phyloP scores from a whole-genome alignment of 92 coral and sea anemone genomes.

The Epizoanthus stellaris region DNA sequence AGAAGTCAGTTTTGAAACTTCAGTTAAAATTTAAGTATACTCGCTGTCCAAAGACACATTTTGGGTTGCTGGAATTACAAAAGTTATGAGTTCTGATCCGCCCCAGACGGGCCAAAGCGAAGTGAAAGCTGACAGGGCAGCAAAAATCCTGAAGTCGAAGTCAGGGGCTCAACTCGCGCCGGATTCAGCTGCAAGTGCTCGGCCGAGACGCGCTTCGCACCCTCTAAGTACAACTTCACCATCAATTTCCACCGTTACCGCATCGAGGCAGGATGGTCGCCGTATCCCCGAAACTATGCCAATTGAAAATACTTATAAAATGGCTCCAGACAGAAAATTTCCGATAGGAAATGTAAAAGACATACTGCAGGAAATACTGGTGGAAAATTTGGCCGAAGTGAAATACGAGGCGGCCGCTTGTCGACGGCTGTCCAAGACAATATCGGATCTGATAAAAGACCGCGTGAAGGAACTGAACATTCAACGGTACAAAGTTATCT shows the following conservation, averaged over 20 bases:
- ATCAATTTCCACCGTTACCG: slow-evolving; percentile 53
- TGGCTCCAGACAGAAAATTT: slow-evolving; percentile 78
- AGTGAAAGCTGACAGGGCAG: slow-evolving; percentile 68
- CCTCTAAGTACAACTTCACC: slow-evolving; percentile 58
- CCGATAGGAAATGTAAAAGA: slow-evolving; percentile 75
- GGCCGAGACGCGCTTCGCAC: slow-evolving; percentile 17
- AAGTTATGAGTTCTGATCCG: slow-evolving; percentile 59
- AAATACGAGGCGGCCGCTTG: slow-evolving; percentile 84
- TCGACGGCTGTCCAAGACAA: slow-evolving; percentile 85
- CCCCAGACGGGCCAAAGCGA: slow-evolving; percentile 29
- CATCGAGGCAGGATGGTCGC: slow-evolving; percentile 64
- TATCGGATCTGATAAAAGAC: slow-evolving; percentile 80
- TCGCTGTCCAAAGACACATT: not conserved
- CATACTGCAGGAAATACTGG: slow-evolving; percentile 77
- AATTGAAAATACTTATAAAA: slow-evolving; percentile 83
- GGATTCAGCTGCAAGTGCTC: slow-evolving; percentile 14
- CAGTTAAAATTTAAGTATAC: too few relatives aligned
- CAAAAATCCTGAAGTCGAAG: slow-evolving; percentile 61
- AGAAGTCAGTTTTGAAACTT: too few relatives aligned
- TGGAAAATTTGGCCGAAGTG: slow-evolving; percentile 75
- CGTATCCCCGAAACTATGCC: slow-evolving; percentile 59
- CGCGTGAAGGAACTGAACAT: slow-evolving; percentile 85
- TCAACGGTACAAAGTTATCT: slow-evolving; percentile 87
- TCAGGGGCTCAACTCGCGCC: slow-evolving; percentile 55
- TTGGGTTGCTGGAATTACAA: not conserved